phyloP scores from a whole-genome alignment of 2,113 vertebrate genomes.

The Periophthalmodon schlosseri region DNA sequence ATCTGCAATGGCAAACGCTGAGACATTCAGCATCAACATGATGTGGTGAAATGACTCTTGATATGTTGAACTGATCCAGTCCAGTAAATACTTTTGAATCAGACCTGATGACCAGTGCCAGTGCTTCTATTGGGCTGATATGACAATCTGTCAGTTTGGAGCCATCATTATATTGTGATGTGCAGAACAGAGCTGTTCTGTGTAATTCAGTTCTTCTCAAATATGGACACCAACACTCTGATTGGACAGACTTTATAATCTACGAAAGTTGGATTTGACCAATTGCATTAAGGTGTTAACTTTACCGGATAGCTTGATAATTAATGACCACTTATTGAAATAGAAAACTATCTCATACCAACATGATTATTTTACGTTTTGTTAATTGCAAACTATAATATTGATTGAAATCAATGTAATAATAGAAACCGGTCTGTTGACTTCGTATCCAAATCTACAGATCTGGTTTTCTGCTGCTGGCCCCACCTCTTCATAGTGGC shows the following conservation, averaged over 20 bases:
- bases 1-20: not conserved
- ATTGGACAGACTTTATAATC: not conserved
- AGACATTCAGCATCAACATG: too few relatives aligned
- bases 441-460: not conserved
- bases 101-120: too few relatives aligned
- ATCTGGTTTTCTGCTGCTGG: not conserved
- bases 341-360: not conserved
- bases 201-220: too few relatives aligned
- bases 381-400: not conserved
- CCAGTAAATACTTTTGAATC: too few relatives aligned
- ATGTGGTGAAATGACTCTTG: not conserved
- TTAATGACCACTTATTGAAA: not conserved
- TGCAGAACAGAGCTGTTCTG: not conserved
- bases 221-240: not conserved
- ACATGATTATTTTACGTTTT: too few relatives aligned
- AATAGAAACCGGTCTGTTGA: not conserved
- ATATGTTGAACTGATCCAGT: not conserved
- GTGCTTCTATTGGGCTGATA: too few relatives aligned
- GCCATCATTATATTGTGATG: too few relatives aligned
- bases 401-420: too few relatives aligned
- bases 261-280: not conserved
- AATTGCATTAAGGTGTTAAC: not conserved
- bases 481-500: not conserved
- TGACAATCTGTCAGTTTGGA: too few relatives aligned
- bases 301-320: not conserved